Base-by-base conservation (phyloP, 2,113 vertebrate genomes). In the Morone saxatilis region DNA sequence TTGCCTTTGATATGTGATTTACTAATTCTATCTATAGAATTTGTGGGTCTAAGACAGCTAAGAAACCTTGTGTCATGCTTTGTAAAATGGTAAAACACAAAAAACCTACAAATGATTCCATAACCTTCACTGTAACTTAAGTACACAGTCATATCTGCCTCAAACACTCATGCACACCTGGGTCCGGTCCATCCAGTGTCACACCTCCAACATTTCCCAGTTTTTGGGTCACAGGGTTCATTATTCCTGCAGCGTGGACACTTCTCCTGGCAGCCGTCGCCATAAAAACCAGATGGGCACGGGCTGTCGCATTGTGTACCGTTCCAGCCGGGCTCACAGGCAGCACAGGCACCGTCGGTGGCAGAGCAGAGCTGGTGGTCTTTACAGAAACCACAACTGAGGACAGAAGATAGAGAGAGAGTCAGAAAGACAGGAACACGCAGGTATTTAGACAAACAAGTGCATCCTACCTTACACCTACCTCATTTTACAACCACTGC, bases 361-460 rank as follows among this genome's bases (percentile, higher is more conserved):
- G 91, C 72, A 0, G 96, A 96, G 82, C 98, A 99, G 0, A 93
- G 73, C 71, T 90, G 87, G 16, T 88, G 90, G 76, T 69, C 92
- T 79, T 91, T 94, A 93, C 98, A 99, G 92, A 83, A 93, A 69
- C 98, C 97, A 20, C 98, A 99, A 9, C 98, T 99, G 82, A 2
- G 70, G 41, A 51, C 5, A 8, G 4, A 61, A 81, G 50, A 75
- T 1, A 3, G 6, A 16, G 17, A 53, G 7, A 48, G n/a, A 45
- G 7, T 40, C 20, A 8, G 3, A 38, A 17, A 57, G 22, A 0
- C 17, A 62, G 16, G 2, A 3, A 54, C 16, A 36, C 20, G n/a
- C 36, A 14, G 2, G 8, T 47, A 10, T 61, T 38, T 7, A 7
- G 45, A 41, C 38, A 54, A 38, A 48, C 7, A 48, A 9, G 4